Evolutionary conservation across 2,888 invertebrate species (phyloP).

Genomic region (Andrena trimmerana): DNA sequence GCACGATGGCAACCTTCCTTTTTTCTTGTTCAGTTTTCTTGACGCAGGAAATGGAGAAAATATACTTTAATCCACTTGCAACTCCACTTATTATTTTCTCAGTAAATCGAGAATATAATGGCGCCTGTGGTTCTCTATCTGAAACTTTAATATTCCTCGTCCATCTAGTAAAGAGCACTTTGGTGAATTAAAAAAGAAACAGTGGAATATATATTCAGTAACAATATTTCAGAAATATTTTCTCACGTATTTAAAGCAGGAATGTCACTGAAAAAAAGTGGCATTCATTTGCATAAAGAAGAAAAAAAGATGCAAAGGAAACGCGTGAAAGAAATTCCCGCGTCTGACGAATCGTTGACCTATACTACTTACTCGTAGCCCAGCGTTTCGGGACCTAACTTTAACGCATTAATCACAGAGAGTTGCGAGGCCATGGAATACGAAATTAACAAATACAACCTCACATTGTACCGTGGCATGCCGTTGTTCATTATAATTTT

Average conservation of each 20-base stretch:
- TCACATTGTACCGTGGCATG: not conserved
- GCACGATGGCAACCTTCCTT: too few relatives aligned
- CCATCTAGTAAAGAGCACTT: not conserved
- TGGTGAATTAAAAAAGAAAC: too few relatives aligned
- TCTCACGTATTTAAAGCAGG: not conserved
- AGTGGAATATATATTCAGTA: too few relatives aligned
- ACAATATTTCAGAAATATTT: too few relatives aligned
- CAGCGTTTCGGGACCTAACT: not conserved
- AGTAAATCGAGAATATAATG: too few relatives aligned
- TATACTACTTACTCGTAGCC: slow-evolving; percentile 9
- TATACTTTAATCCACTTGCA: too few relatives aligned
- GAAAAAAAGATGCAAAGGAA: too few relatives aligned
- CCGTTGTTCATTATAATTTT: slow-evolving; percentile 49
- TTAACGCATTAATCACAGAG: slow-evolving; percentile 9
- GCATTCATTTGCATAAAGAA: not conserved
- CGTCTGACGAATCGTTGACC: slow-evolving; percentile 15
- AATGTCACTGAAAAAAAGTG: not conserved
- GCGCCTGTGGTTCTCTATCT: not conserved
- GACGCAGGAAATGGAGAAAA: too few relatives aligned
- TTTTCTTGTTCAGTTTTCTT: too few relatives aligned
- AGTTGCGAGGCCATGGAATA: slow-evolving; percentile 8
- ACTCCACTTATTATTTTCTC: not conserved
- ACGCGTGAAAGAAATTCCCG: not conserved
- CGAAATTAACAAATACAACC: slow-evolving; percentile 30
- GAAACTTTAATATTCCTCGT: not conserved